phyloP scores from a whole-genome alignment of 2,797 vertebrate species.

The Sebastolobus altivelis region DNA sequence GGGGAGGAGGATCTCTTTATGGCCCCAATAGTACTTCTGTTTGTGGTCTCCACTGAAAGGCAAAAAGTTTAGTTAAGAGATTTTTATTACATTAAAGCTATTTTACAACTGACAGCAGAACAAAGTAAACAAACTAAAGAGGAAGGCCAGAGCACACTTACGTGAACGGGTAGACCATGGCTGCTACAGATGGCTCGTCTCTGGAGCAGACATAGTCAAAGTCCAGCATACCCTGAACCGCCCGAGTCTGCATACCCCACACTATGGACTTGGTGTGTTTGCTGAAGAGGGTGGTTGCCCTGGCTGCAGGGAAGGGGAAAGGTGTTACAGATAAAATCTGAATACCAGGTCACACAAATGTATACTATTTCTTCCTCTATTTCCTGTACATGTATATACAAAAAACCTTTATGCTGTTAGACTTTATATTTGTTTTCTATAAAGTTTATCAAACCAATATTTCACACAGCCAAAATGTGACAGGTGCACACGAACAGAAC shows the following conservation, averaged over 20 bases:
- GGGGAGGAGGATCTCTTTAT: conserved; percentile 96
- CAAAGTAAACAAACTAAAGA: neutral
- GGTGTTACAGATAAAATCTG: neutral
- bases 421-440: neutral
- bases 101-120: neutral
- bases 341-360: neutral
- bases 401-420: neutral
- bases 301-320: conserved; percentile 82
- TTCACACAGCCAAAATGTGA: neutral
- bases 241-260: conserved; percentile 99
- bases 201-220: conserved; percentile 97
- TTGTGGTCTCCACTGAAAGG: conserved; percentile 94
- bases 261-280: conserved; percentile 93
- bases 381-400: neutral
- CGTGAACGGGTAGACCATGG: conserved; percentile 99
- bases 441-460: neutral
- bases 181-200: conserved; percentile 92
- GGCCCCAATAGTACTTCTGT: conserved; percentile 99
- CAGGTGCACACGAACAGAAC: neutral
- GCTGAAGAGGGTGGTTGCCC: conserved; percentile 92
- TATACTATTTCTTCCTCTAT: neutral
- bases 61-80: neutral
- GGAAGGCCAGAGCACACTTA: conserved; percentile 72
- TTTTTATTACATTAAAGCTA: neutral
- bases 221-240: conserved; percentile 99